Evolutionary conservation across 2,113 vertebrate species (phyloP).

Genomic region (Leucoraja erinaceus): DNA sequence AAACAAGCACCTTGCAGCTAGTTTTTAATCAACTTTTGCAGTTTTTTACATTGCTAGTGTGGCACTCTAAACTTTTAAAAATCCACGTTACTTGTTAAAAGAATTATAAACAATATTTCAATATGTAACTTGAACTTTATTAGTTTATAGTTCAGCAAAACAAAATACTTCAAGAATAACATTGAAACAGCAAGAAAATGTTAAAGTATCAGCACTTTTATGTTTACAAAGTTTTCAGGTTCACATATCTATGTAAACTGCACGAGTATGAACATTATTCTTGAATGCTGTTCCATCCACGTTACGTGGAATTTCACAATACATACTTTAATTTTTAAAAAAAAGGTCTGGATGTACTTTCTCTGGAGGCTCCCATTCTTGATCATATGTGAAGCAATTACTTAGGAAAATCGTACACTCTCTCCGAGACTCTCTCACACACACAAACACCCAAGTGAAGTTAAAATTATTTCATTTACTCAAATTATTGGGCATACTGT

Average conservation of each 20-base stretch:
- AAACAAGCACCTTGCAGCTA: background rate
- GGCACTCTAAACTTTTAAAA: background rate
- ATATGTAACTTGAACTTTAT: conserved; percentile 6
- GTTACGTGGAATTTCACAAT: conserved; percentile 19
- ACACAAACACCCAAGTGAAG: background rate
- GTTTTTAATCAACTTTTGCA: background rate
- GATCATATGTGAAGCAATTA: conserved; percentile 23
- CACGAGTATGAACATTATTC: conserved; percentile 18
- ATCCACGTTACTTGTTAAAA: background rate
- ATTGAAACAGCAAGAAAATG: background rate
- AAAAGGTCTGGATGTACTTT: conserved; percentile 24
- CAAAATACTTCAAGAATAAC: background rate
- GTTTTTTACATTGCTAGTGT: background rate
- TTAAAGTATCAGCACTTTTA: background rate
- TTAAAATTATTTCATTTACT: conserved; percentile 12
- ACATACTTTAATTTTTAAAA: conserved; percentile 16
- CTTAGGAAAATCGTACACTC: conserved; percentile 23
- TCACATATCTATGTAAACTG: conserved; percentile 4
- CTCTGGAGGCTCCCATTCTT: conserved; percentile 38
- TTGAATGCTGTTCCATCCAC: conserved; percentile 30
- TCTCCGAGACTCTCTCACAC: background rate
- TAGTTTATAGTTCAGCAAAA: conserved; percentile 27
- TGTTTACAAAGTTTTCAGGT: conserved; percentile 22
- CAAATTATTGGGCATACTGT: background rate
- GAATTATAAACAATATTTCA: background rate